These are phyloP conservation scores for Rhaphigaster nebulosa DNA, from an alignment of 2,888 invertebrate species.

Conservation along the genomic window DNA sequence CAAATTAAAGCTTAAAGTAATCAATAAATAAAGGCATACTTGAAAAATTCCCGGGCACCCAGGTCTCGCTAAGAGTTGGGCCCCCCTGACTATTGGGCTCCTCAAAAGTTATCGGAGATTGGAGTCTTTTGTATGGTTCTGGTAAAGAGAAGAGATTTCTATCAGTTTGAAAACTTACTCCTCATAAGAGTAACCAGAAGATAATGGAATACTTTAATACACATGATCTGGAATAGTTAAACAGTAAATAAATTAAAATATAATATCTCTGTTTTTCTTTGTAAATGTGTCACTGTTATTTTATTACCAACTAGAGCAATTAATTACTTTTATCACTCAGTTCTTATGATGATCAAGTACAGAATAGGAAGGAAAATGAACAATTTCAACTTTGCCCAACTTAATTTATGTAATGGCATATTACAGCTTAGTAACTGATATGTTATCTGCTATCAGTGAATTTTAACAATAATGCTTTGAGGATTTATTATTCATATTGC, in stretches of 20 bases:
- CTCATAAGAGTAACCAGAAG: not conserved
- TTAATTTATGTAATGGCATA: too few species aligned
- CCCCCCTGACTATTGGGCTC: too few species aligned
- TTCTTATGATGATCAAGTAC: not conserved
- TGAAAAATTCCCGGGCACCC: too few species aligned
- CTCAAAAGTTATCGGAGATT: too few species aligned
- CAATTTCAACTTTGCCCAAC: too few species aligned
- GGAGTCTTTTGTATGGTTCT: too few species aligned
- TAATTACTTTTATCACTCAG: not conserved
- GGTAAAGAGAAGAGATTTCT: not conserved
- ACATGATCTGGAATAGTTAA: not conserved
- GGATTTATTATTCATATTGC: too few species aligned
- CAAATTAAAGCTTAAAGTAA: too few species aligned
- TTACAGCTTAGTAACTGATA: not conserved
- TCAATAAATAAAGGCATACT: too few species aligned
- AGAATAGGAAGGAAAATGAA: too few species aligned
- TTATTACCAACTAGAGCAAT: not conserved
- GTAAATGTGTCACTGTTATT: not conserved
- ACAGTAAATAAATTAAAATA: too few species aligned
- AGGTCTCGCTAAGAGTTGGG: too few species aligned
- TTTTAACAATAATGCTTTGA: not conserved
- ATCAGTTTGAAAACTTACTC: not conserved
- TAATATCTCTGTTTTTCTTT: not conserved
- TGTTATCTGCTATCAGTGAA: not conserved
- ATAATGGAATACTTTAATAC: not conserved